A percentile compares a stretch with the other conserved stretches of the same genome.
Evolutionary conservation across 2,797 vertebrate genomes (phyloP).

Genomic region (Cottoperca gobio): DNA sequence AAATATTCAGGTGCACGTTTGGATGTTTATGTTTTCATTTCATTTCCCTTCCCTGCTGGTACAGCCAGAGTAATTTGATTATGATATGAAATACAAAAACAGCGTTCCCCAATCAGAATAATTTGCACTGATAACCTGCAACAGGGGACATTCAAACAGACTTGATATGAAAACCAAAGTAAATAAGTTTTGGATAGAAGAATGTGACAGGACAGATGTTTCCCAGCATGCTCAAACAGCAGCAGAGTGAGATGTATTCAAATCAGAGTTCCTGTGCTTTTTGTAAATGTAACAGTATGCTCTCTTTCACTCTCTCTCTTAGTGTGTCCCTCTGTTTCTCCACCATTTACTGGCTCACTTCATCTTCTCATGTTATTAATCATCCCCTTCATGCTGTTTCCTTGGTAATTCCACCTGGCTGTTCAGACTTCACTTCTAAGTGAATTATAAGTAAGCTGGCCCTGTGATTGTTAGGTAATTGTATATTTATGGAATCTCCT

Average conservation of each 20-base stretch:
- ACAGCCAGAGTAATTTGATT: conserved; percentile 5
- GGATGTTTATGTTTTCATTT: conserved; percentile 14
- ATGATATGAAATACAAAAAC: conserved; percentile 25
- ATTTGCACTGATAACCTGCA: conserved; percentile 44
- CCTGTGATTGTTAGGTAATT: conserved; percentile 40
- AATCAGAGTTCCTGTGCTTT: conserved; percentile 24
- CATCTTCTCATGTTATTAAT: conserved; percentile 42
- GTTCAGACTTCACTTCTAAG: conserved; percentile 36
- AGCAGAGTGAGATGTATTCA: conserved; percentile 27
- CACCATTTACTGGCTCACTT: conserved; percentile 17
- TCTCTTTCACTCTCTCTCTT: neutral
- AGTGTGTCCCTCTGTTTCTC: neutral
- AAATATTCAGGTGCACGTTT: neutral
- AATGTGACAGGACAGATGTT: conserved; percentile 55
- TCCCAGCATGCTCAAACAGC: conserved; percentile 52
- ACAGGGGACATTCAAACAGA: conserved; percentile 24
- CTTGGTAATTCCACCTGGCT: conserved; percentile 47
- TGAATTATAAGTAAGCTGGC: conserved; percentile 43
- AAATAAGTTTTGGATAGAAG: conserved; percentile 1
- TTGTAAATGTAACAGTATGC: conserved; percentile 21
- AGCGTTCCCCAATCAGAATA: conserved; percentile 26
- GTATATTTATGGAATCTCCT: conserved; percentile 37
- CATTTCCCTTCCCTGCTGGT: neutral
- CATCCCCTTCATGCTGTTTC: conserved; percentile 45
- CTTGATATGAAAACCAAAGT: conserved; percentile 29